Percentiles rank a stretch among this genome's conserved stretches.
Evolutionary conservation across 2,797 vertebrate genomes (phyloP).

Genomic region (Molossus molossus): DNA sequence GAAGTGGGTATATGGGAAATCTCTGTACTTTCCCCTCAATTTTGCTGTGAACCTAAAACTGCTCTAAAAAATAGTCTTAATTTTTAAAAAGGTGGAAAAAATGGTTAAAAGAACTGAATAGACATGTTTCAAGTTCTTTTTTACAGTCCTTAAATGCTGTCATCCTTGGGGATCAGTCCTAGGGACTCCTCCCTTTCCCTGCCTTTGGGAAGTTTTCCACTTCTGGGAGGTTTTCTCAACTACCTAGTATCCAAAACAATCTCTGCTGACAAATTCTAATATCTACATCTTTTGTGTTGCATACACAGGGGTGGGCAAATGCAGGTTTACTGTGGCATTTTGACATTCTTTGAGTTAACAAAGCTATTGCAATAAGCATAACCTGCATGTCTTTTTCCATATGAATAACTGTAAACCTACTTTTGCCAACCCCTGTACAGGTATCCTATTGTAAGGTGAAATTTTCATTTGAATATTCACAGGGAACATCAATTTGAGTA

Average conservation of each 20-base stretch:
- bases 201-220: neutral
- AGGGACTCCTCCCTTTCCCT: neutral
- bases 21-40: neutral
- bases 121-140: neutral
- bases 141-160: neutral
- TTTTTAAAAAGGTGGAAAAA: neutral
- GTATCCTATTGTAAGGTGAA: neutral
- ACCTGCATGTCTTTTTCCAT: neutral
- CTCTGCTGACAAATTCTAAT: neutral
- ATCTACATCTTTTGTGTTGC: neutral
- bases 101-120: neutral
- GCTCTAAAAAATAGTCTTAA: neutral
- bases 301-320: neutral
- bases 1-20: neutral
- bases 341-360: neutral
- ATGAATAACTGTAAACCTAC: neutral
- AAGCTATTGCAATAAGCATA: neutral
- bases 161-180: neutral
- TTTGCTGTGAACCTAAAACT: neutral
- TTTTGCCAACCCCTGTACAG: neutral
- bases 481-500: neutral
- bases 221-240: neutral
- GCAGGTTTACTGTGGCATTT: neutral
- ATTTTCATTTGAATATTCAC: neutral
- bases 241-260: neutral